Percentiles rank a stretch among this genome's conserved stretches.
These are phyloP conservation scores for Apodemus sylvaticus DNA, from an alignment of 2,113 vertebrate species.

Conservation along the genomic window DNA sequence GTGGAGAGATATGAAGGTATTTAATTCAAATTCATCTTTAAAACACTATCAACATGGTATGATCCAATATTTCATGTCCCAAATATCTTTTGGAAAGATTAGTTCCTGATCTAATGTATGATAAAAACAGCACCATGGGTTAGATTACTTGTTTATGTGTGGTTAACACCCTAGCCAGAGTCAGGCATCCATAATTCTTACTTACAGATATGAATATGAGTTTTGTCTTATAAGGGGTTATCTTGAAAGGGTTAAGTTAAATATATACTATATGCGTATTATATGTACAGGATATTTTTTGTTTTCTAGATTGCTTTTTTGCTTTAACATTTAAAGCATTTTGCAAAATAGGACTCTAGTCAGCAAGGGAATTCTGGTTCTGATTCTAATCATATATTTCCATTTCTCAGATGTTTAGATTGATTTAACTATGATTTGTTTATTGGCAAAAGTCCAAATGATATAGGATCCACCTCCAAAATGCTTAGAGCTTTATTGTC, in stretches of 20 bases:
- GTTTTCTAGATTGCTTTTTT: neutral
- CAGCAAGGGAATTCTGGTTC: conserved; percentile 33
- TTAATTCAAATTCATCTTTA: neutral
- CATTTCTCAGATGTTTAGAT: conserved; percentile 40
- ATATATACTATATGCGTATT: neutral
- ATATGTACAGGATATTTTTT: neutral
- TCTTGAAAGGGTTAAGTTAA: neutral
- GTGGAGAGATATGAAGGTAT: neutral
- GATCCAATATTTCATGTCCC: neutral
- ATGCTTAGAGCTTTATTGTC: neutral
- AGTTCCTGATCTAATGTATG: neutral
- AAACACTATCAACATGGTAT: neutral
- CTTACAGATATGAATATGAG: neutral
- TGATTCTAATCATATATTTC: conserved; percentile 54
- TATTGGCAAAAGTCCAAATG: neutral
- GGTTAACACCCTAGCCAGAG: neutral
- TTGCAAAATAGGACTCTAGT: conserved; percentile 26
- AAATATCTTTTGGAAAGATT: neutral
- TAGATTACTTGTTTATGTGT: conserved; percentile 15
- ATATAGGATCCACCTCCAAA: neutral
- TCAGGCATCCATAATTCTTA: neutral
- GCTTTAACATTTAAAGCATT: conserved; percentile 30
- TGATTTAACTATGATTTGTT: conserved; percentile 43
- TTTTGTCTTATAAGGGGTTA: conserved; percentile 16
- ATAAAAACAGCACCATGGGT: neutral